A percentile compares a stretch with the other conserved stretches of the same genome.
Evolutionary conservation across 2,797 vertebrate genomes (phyloP).

Genomic region (Pseudopleuronectes americanus): DNA sequence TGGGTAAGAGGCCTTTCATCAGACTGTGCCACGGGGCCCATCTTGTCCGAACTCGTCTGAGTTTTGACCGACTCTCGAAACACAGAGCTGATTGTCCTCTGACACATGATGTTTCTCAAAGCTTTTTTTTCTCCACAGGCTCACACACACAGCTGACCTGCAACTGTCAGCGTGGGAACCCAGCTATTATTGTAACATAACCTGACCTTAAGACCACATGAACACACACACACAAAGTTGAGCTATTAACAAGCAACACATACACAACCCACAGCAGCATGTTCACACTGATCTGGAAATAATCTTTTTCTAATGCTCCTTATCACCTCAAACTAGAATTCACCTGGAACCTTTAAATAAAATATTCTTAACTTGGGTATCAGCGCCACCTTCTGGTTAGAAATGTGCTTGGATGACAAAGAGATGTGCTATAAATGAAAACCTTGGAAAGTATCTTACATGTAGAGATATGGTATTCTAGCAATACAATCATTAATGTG

Average conservation of each 20-base stretch:
- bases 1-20: not conserved
- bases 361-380: not conserved
- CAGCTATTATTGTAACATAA: slow-evolving; percentile 14
- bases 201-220: not conserved
- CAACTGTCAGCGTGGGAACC: slow-evolving; percentile 12
- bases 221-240: no score
- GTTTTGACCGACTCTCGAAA: not conserved
- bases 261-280: not conserved
- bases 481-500: not conserved
- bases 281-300: not conserved
- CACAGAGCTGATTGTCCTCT: slow-evolving; percentile 4
- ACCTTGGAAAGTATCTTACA: no score
- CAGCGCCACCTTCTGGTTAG: slow-evolving; percentile 1
- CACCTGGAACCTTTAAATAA: not conserved
- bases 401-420: not conserved
- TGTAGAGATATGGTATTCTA: no score
- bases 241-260: not conserved
- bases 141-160: slow-evolving; percentile 17
- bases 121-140: not conserved
- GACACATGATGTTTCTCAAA: slow-evolving; percentile 20
- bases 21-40: not conserved
- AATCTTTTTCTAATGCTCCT: not conserved
- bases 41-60: not conserved
- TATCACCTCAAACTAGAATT: not conserved
- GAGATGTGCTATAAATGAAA: no score